Evolutionary conservation across 2,113 vertebrate species (phyloP), one percentile per base, ranked within the genome.

Genomic region (Rhegmatorhina hoffmannsi): DNA sequence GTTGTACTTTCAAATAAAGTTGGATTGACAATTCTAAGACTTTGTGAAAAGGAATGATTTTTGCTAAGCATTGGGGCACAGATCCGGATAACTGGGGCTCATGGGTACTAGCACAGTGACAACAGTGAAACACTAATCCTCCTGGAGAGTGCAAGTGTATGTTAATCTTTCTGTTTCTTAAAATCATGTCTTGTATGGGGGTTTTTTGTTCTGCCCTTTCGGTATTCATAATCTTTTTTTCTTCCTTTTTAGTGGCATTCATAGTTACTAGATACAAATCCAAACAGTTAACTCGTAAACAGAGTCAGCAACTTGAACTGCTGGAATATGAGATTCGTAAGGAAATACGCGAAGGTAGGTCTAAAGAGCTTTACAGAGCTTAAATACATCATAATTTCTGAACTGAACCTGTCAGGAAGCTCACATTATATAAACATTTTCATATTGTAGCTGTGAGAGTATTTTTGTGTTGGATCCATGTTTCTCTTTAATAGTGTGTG

Each of bases 261-360:
- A 81, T 98, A 38, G 84, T 99, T 72, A 98, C 98, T 85, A 97
- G 97, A 56, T 97, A 97, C 60, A 98, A 99, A 92, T 98, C 98
- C 23, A 98, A 97, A 91, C 97, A 98, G 84, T 96, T 99, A 74
- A 98, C 98, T 29, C 97, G 91, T 36, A 97, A 97, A 89, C 98
- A 99, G 97, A 99, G 99, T 89, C 96, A 97, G 68, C 96, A 97
- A 15, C 97, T 99, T 64, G 99, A 99, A 58, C 97, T 98, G 15
- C 84, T 99, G 94, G 99, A 99, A 85, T 98, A 98, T 5, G 98
- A 99, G 69, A 98, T 99, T 82, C 98, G 99, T 91, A 99, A 99
- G 55, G 99, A 99, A 94, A 99, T 99, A 77, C 98, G 99, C 4
- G 98, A 99, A 63, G 99, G 99, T 99, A 96, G 58, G 98, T 97